Base-by-base conservation (phyloP, 1,140 invertebrate species). In the Drosophila santomea region DNA sequence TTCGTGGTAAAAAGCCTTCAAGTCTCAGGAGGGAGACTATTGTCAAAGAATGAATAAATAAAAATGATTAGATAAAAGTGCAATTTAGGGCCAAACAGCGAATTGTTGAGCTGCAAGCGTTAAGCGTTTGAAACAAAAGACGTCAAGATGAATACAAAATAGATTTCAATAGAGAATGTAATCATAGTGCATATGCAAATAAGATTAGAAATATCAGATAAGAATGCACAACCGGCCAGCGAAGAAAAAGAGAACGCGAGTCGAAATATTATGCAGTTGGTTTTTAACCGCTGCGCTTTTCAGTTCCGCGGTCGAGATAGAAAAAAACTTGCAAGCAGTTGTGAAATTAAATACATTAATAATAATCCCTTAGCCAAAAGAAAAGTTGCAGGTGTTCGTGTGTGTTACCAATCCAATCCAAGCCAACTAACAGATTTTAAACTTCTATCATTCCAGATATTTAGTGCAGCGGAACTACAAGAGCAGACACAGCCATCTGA, bases 391-490 rank as follows among this genome's bases (percentile, higher is more conserved):
- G 20, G 1, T 20, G 20, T 2, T 20, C 2, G 1, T 20, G 20
- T 20, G 20, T 20, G 12, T 3, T 8, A 7, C 4, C 14, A 32
- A 43, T 2, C 10, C 8, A 6, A 17, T 3, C 20, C 1, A 25
- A 25, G 0, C 4, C 25, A 4, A 4, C 25, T n/a, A 14, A 12
- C 11, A 44, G n/a, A 54, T 45, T 43, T 55, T 25, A 10, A 35
- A 11, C 12, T 20, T 1, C 10, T 72, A 0, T n/a, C 14, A 12
- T 73, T 74, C 15, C 59, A 74, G 68, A 45, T 28, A 62, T 41
- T 73, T 15, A 38, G 48, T 72, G 48, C 23, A 12, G 52, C 23
- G 10, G 12, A 45, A 15, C 44, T 43, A 23, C 58, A 23, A 2
- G 2, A 15, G 20, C 7, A 12, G 35, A 69, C 32, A 48, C n/a